Evolutionary conservation across 2,797 vertebrate species (phyloP), one percentile per base, ranked within the genome.

Genomic region (Setipinna tenuifilis): DNA sequence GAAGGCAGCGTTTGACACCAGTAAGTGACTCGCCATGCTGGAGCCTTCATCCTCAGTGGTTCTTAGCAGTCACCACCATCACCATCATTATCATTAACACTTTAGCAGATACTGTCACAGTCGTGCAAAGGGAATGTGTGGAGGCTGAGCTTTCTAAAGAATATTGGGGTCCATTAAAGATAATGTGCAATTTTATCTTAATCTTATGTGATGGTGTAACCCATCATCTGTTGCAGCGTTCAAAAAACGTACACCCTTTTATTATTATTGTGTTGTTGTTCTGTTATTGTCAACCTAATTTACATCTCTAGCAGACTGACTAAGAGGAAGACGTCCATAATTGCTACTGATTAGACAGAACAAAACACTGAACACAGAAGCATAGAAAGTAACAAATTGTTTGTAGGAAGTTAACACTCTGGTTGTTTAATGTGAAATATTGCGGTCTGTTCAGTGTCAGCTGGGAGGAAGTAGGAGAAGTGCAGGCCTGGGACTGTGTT

Each of bases 1-100:
- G 91, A 99, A 99, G 93, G 93, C 95, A 0, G 97, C 96, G 41
- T 99, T 99, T 0, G 98, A 99, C 90, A 96, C 96, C 50, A 99
- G 98, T 99, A 95, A 97, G 98, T 93, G 59, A n/a, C 59, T 54
- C 31, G 31, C 31, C n/a, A 35, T 2, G 44, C 31, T 28, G 10
- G 19, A 23, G 41, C 16, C 23, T 19, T 54, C 62, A 44, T 78
- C 71, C 35, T 54, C 12, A 10, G 58, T 21, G 17, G 58, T 61
- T 6, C 21, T 61, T 35, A 31, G 68, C 3, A 35, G 28, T 31
- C 19, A 78, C 28, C 31, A 78, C 5, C 61, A 62, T 25, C 71
- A 75, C 16, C 12, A 41, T 41, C 28, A 41, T 35, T 17, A 41
- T 5, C 50, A 54, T 54, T 54, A 10, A 54, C 50, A 54, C 50